Conservation (phyloP, 2,113 vertebrate species). For the Pontoporia blainvillei region DNA sequence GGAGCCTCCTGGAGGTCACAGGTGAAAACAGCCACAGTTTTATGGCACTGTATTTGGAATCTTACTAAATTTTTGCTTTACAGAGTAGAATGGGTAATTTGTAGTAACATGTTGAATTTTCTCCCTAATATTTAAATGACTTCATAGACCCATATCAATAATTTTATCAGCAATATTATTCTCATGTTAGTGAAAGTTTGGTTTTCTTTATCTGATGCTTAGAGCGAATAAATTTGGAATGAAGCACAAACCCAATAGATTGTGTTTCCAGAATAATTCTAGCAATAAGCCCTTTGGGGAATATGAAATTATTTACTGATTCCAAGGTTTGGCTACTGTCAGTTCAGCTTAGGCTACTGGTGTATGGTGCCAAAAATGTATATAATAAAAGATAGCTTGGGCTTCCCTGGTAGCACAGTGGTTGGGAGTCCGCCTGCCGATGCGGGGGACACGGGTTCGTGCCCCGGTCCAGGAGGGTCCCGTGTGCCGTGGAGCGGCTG, state of each 20-base stretch:
- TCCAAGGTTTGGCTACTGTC: neutral
- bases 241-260: neutral
- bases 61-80: neutral
- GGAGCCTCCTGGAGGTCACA: constrained; percentile 70
- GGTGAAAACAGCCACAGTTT: constrained; percentile 3
- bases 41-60: neutral
- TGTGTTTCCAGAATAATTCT: neutral
- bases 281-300: neutral
- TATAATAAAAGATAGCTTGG: neutral
- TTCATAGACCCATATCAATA: neutral
- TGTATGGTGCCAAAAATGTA: neutral
- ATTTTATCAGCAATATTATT: neutral
- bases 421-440: too few relatives aligned
- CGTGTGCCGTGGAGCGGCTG: too few relatives aligned
- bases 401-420: too few relatives aligned
- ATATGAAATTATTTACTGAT: neutral
- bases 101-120: neutral
- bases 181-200: neutral
- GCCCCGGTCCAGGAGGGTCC: too few relatives aligned
- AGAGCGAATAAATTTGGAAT: constrained; percentile 1
- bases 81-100: neutral
- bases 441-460: too few relatives aligned
- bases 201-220: constrained; percentile 18
- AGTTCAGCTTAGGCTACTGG: neutral
- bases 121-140: neutral